Evolutionary conservation across 2,797 vertebrate species (phyloP).

Genomic region (Octomys mimax): DNA sequence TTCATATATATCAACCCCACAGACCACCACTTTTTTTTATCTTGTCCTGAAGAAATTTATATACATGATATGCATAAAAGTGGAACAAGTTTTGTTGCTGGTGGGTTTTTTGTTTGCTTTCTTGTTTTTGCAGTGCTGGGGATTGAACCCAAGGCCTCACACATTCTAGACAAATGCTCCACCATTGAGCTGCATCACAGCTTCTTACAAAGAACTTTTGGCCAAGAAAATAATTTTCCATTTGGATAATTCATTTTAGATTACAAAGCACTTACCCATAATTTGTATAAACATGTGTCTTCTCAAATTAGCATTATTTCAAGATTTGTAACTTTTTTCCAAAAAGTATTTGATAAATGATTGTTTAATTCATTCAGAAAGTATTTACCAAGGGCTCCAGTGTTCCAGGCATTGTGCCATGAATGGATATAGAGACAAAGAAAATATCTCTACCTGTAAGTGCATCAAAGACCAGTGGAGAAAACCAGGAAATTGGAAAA

Average conservation of each 20-base stretch:
- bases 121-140: neutral
- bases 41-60: neutral
- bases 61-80: neutral
- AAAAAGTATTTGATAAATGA: constrained; percentile 24
- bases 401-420: neutral
- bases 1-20: neutral
- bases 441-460: neutral
- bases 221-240: neutral
- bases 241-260: constrained; percentile 8
- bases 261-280: constrained; percentile 43
- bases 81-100: neutral
- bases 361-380: constrained; percentile 29
- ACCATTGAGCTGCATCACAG: neutral
- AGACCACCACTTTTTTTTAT: neutral
- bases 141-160: neutral
- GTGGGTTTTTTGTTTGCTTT: neutral
- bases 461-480: neutral
- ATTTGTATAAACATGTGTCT: constrained; percentile 13
- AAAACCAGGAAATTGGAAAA: neutral
- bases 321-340: constrained; percentile 37
- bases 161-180: neutral
- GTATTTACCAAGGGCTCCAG: neutral
- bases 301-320: constrained; percentile 61
- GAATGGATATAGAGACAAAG: neutral
- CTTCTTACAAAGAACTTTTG: neutral